These are phyloP conservation scores for Orthochromis indermauri DNA, from an alignment of 2,113 vertebrate species.

Conservation along the genomic window DNA sequence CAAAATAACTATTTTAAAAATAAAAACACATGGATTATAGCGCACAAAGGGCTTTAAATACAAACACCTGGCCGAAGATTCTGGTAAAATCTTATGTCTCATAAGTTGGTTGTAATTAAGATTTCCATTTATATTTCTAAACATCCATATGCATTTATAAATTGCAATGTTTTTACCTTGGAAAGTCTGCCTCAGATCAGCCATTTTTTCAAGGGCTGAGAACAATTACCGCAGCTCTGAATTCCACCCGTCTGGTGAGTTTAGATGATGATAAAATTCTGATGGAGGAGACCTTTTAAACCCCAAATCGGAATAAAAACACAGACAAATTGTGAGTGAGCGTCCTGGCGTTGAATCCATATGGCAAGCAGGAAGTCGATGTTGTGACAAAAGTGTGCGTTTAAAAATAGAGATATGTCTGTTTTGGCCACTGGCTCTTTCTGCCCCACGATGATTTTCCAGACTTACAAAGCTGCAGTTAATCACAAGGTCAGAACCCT, in stretches of 20 bases:
- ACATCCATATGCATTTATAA: neutral
- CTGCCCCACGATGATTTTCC: slow-evolving; percentile 15
- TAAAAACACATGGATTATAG: neutral
- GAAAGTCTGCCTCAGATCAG: neutral
- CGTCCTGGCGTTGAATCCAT: neutral
- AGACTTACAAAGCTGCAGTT: slow-evolving; percentile 6
- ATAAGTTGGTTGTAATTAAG: neutral
- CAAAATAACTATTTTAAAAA: neutral
- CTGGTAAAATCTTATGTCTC: neutral
- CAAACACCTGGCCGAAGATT: neutral
- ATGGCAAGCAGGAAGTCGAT: neutral
- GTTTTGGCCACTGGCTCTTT: slow-evolving; percentile 5
- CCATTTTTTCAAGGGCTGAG: neutral
- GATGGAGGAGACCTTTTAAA: neutral
- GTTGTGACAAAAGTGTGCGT: neutral
- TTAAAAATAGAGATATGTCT: slow-evolving; percentile 34
- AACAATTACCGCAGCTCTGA: neutral
- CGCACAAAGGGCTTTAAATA: neutral
- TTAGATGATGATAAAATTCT: neutral
- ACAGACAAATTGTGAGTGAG: neutral
- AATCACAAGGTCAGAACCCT: neutral
- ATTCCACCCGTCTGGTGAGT: neutral
- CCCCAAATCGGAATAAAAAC: neutral
- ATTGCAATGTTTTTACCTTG: neutral
- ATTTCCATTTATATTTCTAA: neutral